Evolutionary conservation across 2,888 invertebrate species (phyloP), one percentile per base, ranked within the genome.

Genomic region (Nomada hirtipes): DNA sequence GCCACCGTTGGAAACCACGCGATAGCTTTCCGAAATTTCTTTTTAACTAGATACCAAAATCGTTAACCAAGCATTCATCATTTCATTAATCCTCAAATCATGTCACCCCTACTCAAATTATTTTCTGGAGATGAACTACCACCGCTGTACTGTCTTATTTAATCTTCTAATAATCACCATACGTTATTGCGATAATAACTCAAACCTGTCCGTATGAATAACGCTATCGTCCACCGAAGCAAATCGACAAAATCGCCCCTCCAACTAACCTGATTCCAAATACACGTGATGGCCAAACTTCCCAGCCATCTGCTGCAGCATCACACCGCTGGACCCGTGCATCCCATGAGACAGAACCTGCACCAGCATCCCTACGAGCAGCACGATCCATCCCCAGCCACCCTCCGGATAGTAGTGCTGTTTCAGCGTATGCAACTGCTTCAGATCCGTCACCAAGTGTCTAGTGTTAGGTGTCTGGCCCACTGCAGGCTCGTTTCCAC

Each of bases 401-500:
- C 97, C 97, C 94, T 98, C 98, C 50, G 97, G 97, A 94, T 97
- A 98, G 94, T 97, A 97, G 91, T 98, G 97, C 90, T 97, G 96
- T 86, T 96, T 96, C 86, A 96, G 95, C 11, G 96, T 96, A 75
- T 96, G 94, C 88, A 96, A 94, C 89, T 95, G 95, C 72, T 95
- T 93, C 65, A 95, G 91, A 91, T 95, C 95, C 47, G 95, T 94
- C 20, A 95, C 95, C 61, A 95, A 92, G 82, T 95, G 94, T 9
- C 76, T 84, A 7, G 87, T 63, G 10, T 26, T 74, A 15, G 77
- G 83, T n/a, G 94, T 93, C 4, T 94, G 93, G 81, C 95, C 95
- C 81, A 95, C 95, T 57, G 95, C 95, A 93, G 94, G 95, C 94
- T 92, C 91, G 71, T 91, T 90, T 29, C 89, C 89, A 68, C 92